These are phyloP conservation scores for Drosophila hydei DNA, from an alignment of 1,140 invertebrate species.

Conservation along the genomic window DNA sequence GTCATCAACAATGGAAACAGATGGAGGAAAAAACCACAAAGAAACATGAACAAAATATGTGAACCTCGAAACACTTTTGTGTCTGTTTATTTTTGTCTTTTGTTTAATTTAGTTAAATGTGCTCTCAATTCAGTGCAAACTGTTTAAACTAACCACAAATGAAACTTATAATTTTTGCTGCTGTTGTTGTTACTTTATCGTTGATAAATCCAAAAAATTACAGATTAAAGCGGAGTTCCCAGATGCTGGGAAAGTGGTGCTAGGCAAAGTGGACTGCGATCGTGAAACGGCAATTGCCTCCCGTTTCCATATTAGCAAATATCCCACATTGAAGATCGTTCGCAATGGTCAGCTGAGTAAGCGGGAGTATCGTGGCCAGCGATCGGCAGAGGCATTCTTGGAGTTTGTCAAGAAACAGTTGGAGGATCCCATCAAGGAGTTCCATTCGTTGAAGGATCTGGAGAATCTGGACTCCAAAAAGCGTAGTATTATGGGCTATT, in stretches of 20 bases:
- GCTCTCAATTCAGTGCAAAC: conserved; percentile 3
- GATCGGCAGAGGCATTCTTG: conserved; percentile 91
- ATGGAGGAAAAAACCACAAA: conserved; percentile 8
- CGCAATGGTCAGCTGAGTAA: conserved; percentile 97
- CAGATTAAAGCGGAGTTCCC: conserved; percentile 89
- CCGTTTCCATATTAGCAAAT: conserved; percentile 98
- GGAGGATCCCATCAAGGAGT: conserved; percentile 94
- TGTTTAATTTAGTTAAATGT: not conserved
- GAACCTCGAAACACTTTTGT: conserved; percentile 4
- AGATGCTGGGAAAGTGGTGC: conserved; percentile 92
- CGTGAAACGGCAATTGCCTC: conserved; percentile 92
- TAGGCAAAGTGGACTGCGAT: conserved; percentile 99
- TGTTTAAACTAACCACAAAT: conserved; percentile 16
- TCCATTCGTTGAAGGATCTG: conserved; percentile 90
- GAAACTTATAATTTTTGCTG: not conserved
- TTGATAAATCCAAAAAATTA: conserved; percentile 13
- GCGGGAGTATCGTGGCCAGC: conserved; percentile 95
- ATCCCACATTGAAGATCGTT: conserved; percentile 98
- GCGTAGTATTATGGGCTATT: conserved; percentile 96
- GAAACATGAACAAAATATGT: conserved; percentile 12
- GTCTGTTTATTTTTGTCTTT: conserved; percentile 1
- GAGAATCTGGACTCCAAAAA: conserved; percentile 94
- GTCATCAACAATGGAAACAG: conserved; percentile 23
- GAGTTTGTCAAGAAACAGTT: conserved; percentile 95
- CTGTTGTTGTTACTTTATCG: not conserved